Evolutionary conservation across 2,113 vertebrate species (phyloP).

Genomic region (Alethe castanea): DNA sequence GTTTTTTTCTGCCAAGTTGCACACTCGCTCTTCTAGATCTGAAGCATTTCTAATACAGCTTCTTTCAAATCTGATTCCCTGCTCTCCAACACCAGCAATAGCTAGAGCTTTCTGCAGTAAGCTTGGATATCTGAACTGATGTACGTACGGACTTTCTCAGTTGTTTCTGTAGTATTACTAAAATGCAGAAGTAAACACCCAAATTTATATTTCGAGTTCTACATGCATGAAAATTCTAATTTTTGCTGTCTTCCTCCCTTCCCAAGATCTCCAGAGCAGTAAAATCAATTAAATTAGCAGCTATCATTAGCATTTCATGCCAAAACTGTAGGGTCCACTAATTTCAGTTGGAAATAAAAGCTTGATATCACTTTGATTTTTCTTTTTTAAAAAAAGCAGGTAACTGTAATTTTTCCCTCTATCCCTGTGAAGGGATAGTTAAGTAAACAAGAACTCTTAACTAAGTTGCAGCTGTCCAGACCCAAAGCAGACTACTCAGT

Average conservation of each 20-base stretch:
- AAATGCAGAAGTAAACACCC: neutral
- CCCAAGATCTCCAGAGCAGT: neutral
- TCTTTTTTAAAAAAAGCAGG: neutral
- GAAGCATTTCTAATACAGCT: neutral
- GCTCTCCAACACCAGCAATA: neutral
- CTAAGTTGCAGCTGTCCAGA: neutral
- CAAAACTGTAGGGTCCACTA: neutral
- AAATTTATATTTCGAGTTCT: neutral
- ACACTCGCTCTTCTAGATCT: neutral
- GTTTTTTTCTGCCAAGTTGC: neutral
- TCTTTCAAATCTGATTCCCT: neutral
- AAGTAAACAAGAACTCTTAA: neutral
- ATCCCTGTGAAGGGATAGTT: neutral
- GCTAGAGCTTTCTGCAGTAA: neutral
- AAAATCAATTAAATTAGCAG: neutral
- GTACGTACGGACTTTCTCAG: neutral
- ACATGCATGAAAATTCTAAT: neutral
- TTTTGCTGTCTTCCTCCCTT: neutral
- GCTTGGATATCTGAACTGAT: neutral
- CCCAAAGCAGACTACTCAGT: neutral
- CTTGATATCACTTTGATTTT: neutral
- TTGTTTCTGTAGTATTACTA: neutral
- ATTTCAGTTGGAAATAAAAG: neutral
- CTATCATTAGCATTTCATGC: neutral
- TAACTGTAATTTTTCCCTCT: neutral